These are phyloP conservation scores for Panurus biarmicus DNA, from an alignment of 2,113 vertebrate species.

Conservation along the genomic window DNA sequence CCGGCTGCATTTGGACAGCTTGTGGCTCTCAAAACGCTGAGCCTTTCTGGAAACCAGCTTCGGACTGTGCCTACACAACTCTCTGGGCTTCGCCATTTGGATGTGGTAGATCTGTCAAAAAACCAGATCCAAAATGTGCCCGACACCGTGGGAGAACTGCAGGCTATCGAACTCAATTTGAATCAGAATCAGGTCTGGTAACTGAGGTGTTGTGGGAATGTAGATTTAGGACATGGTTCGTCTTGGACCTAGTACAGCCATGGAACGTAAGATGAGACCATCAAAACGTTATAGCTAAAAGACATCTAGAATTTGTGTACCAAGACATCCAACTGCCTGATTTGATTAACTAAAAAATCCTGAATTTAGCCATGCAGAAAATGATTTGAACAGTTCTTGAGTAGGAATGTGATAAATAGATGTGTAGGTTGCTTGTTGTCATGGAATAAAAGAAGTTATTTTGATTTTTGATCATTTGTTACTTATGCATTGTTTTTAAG, in stretches of 20 bases:
- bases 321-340: not conserved
- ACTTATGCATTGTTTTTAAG: not conserved
- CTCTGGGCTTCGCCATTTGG: constrained; percentile 82
- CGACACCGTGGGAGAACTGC: constrained; percentile 80
- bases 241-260: not conserved
- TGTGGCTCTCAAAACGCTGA: constrained; percentile 83
- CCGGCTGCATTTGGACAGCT: constrained; percentile 82
- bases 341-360: not conserved
- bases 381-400: not conserved
- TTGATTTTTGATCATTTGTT: not conserved
- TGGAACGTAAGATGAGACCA: not conserved
- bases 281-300: not conserved
- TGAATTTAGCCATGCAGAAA: not conserved
- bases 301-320: not conserved
- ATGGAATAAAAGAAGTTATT: not conserved
- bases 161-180: constrained; percentile 94
- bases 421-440: not conserved
- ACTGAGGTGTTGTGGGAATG: not conserved
- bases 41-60: constrained; percentile 86
- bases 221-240: not conserved
- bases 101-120: constrained; percentile 90
- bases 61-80: constrained; percentile 82
- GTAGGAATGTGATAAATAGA: not conserved
- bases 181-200: constrained; percentile 95
- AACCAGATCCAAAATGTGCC: constrained; percentile 89